phyloP scores from a whole-genome alignment of 2,797 vertebrate genomes.

The Schizopygopsis pylzovi region DNA sequence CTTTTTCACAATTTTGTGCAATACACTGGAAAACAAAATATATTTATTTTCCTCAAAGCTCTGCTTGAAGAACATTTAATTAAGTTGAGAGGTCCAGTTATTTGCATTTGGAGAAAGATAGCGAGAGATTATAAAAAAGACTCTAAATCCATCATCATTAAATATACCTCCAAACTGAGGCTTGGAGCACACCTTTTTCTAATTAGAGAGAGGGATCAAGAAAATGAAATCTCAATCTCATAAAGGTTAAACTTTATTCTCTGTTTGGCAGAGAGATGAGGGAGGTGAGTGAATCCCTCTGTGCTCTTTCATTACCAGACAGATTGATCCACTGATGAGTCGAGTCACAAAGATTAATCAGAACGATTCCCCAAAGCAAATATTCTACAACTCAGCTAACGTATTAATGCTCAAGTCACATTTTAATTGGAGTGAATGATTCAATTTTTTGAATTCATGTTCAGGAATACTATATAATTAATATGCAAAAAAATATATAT shows the following conservation, averaged over 20 bases:
- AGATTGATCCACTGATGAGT: constrained; percentile 67
- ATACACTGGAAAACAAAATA: constrained; percentile 12
- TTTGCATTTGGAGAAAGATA: constrained; percentile 43
- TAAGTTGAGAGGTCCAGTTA: constrained; percentile 41
- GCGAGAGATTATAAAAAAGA: constrained; percentile 2
- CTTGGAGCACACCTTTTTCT: constrained; percentile 53
- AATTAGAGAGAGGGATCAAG: constrained; percentile 62
- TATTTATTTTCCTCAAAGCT: constrained; percentile 31
- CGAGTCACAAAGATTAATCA: constrained; percentile 62
- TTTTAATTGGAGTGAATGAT: constrained; percentile 55
- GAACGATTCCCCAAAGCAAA: constrained; percentile 62
- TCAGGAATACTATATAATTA: constrained; percentile 3
- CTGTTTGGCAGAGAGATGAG: constrained; percentile 58
- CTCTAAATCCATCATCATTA: constrained; percentile 49
- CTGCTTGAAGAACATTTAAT: constrained; percentile 46
- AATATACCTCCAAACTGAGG: constrained; percentile 36
- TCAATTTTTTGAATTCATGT: constrained; percentile 3
- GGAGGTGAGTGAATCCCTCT: constrained; percentile 41
- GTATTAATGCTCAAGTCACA: constrained; percentile 60
- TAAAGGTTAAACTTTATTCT: constrained; percentile 68
- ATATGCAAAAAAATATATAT: background rate
- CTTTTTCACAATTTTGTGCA: background rate
- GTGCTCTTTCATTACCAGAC: constrained; percentile 64
- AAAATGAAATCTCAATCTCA: constrained; percentile 63
- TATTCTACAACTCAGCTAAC: constrained; percentile 61